Evolutionary conservation across 2,797 vertebrate species (phyloP).

Genomic region (Gastrophryne carolinensis): DNA sequence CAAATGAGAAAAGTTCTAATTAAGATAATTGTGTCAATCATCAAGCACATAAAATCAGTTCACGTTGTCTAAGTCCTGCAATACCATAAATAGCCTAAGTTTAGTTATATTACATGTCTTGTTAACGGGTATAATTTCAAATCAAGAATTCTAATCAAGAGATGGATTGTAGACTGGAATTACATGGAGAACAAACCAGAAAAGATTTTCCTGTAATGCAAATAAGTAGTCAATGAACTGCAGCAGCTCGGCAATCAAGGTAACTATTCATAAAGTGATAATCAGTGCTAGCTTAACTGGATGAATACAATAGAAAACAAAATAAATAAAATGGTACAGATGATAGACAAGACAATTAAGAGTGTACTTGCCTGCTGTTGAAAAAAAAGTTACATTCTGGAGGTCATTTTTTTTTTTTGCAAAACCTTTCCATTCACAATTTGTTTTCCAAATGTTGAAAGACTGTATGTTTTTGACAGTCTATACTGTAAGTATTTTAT

Average conservation of each 20-base stretch:
- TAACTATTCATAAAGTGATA: slow-evolving; percentile 36
- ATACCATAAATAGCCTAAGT: slow-evolving; percentile 4
- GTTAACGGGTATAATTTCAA: slow-evolving; percentile 36
- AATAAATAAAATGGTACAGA: slow-evolving; percentile 3
- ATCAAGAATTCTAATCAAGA: slow-evolving; percentile 47
- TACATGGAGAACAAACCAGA: slow-evolving; percentile 4
- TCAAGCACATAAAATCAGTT: slow-evolving; percentile 35
- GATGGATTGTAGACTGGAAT: slow-evolving; percentile 20
- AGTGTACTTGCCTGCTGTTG: too few relatives aligned
- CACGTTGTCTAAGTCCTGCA: background rate
- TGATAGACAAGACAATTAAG: background rate
- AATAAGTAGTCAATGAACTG: slow-evolving; percentile 15
- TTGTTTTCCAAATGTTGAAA: too few relatives aligned
- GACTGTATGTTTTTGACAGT: too few relatives aligned
- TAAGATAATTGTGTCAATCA: slow-evolving; percentile 36
- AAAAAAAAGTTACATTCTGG: too few relatives aligned
- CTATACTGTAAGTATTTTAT: too few relatives aligned
- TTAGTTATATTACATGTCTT: slow-evolving; percentile 8
- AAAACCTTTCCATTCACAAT: too few relatives aligned
- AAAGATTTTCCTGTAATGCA: slow-evolving; percentile 4
- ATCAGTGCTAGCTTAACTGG: background rate
- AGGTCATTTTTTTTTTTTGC: too few relatives aligned
- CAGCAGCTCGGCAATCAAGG: slow-evolving; percentile 27
- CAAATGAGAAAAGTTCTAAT: slow-evolving; percentile 2
- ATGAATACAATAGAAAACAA: slow-evolving; percentile 12